A percentile compares a stretch with the other conserved stretches of the same genome.
Evolutionary conservation across 2,797 vertebrate genomes (phyloP).

Genomic region (Lemur catta): DNA sequence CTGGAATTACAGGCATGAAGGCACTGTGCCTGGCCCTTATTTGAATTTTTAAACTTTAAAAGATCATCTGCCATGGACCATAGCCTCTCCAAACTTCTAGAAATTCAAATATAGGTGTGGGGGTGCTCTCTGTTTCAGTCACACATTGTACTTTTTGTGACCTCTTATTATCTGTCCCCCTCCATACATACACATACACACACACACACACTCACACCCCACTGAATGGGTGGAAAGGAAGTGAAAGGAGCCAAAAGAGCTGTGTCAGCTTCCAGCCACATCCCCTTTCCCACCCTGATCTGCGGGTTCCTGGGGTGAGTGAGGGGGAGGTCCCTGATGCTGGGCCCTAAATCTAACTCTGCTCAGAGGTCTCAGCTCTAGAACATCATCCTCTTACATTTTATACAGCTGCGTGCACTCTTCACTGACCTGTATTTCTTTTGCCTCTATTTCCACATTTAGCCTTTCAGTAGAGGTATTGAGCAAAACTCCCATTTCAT

Average conservation of each 20-base stretch:
- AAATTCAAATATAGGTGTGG: not conserved
- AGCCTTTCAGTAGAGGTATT: not conserved
- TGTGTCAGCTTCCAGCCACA: not conserved
- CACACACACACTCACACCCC: not conserved
- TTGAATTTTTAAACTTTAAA: not conserved
- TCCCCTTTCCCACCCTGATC: not conserved
- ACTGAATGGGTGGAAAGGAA: not conserved
- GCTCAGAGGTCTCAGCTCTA: slow-evolving; percentile 39
- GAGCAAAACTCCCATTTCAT: not conserved
- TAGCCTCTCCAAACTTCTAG: not conserved
- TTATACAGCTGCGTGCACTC: not conserved
- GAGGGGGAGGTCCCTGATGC: fast-evolving
- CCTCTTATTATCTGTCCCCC: not conserved
- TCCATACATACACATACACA: not conserved
- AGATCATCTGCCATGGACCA: not conserved
- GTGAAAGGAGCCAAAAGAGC: not conserved
- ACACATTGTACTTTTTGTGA: not conserved
- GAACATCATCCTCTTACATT: not conserved
- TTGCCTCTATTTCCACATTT: not conserved
- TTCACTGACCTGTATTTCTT: not conserved
- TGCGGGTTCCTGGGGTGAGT: not conserved
- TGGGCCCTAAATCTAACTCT: not conserved
- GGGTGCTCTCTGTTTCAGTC: not conserved
- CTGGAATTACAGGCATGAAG: too few relatives aligned
- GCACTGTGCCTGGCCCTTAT: too few relatives aligned